A percentile compares a stretch with the other conserved stretches of the same genome.
phyloP scores from a whole-genome alignment of 2,888 invertebrate species.

The Agapetus fuscipes region DNA sequence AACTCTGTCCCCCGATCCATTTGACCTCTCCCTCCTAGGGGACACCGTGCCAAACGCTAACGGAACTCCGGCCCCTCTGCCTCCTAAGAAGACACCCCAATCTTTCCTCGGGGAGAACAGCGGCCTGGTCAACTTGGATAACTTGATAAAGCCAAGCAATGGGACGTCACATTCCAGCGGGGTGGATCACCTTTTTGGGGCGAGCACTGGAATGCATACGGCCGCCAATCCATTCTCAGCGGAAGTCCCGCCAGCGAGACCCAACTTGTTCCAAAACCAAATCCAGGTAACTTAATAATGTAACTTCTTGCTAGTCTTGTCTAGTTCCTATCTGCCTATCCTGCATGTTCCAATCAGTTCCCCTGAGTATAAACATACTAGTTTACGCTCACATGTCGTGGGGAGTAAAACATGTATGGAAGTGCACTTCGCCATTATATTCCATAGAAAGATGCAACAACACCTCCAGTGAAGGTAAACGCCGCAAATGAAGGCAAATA shows the following conservation, averaged over 20 bases:
- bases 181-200: slow-evolving; percentile 18
- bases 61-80: slow-evolving; percentile 36
- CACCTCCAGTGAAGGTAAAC: too few relatives aligned
- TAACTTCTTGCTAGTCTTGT: too few relatives aligned
- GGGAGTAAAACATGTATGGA: too few relatives aligned
- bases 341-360: too few relatives aligned
- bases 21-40: slow-evolving; percentile 56
- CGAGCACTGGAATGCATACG: slow-evolving; percentile 21
- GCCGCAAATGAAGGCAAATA: too few relatives aligned
- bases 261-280: slow-evolving; percentile 51
- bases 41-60: slow-evolving; percentile 33
- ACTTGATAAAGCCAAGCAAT: slow-evolving; percentile 65
- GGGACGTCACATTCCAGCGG: slow-evolving; percentile 29
- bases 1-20: slow-evolving; percentile 51
- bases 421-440: too few relatives aligned
- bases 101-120: slow-evolving; percentile 97
- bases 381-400: too few relatives aligned
- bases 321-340: too few relatives aligned
- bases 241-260: slow-evolving; percentile 30
- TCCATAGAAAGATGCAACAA: too few relatives aligned
- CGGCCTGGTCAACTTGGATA: slow-evolving; percentile 93
- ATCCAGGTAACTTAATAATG: slow-evolving; percentile 27
- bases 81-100: slow-evolving; percentile 83
- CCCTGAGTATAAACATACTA: too few relatives aligned
- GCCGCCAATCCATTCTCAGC: slow-evolving; percentile 42